Base-by-base conservation (phyloP, 2,888 invertebrate genomes). In the Lepidocyrtoides sp. region DNA sequence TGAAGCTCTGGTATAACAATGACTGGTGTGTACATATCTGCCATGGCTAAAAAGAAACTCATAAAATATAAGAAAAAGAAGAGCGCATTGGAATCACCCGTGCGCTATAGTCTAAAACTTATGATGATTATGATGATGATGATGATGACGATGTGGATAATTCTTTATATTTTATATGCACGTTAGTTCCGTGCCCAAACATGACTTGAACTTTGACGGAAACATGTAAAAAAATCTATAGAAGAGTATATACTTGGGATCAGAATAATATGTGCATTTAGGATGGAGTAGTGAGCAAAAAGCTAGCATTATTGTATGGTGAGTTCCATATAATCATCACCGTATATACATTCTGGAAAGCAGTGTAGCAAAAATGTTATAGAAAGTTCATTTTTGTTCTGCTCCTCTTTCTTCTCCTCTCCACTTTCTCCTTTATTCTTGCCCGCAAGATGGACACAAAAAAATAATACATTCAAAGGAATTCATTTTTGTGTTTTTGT, bases 71-170 rank as follows among this genome's bases (percentile, higher is more conserved):
- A 60, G 60, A 23, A 26, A 60, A 60, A 60, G 23, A 60, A 60
- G 26, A 23, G 60, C 60, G 60, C 26, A 60, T 69, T 69, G 32
- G 69, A 69, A 32, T 36, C 32, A 17, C 36, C 69, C 36, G 32
- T 29, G 69, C 69, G n/a, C 69, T 69, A 29, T 69, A 17, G 7
- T 14, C 14, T 57, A 57, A 57, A n/a, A n/a, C 7, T 69, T 69
- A 69, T 69, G 32, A 69, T 26, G 69, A 69, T 69, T 69, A 69
- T 69, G 69, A 32, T 69, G 69, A 69, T 60, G 60, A 14, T 14
- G 10, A 60, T 23, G 60, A 26, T 10, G 57, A 57, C 10, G 51
- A 51, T 8, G 51, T 7, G 7, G 57, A 66, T 69, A 36, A 69
- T 69, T 69, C 69, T 69, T 69, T 36, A 69, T 69, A 32, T 32